Base-by-base conservation (phyloP, 2,888 invertebrate species). In the Orchesella flavescens region DNA sequence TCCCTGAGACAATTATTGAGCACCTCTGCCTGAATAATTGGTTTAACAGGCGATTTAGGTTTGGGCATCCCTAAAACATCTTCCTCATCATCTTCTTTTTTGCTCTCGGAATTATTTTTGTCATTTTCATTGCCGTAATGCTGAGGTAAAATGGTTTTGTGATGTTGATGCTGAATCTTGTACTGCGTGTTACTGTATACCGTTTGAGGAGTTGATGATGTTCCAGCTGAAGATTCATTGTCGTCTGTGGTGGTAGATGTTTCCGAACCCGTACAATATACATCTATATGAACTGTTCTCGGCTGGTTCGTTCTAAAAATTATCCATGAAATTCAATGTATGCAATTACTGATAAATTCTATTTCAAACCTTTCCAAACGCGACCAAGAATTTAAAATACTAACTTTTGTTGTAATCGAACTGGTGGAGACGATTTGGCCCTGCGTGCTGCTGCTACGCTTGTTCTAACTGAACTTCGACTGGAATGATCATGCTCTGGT, bases 231-330 rank as follows among this genome's bases (percentile, higher is more conserved):
- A 19, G 84, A 84, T 15, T 71, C 65, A 63, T 87, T 88, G 63
- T 90, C 90, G 57, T 90, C 90, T 15, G 87, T 87, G 34, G 85
- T 87, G 9, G 87, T 84, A n/a, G 87, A 85, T 49, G 15, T 53
- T 24, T 66, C 66, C 0, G 94, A 93, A 1, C 93, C 94, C 0
- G 94, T 94, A 89, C 94, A 94, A 89, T 94, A 94, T 2, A 94
- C 94, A 90, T 94, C 94, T 73, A 94, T 94, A 89, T 94, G 94
- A 43, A 94, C 94, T 0, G 94, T 94, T 78, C 94, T 91, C 13
- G 93, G 93, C 88, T 91, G 86, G 57, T 83, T 86, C 12, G 76
- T 68, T 66, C 83, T 83, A 46, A 43, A 34, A 74, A 68, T 19
- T 10, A 61, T 34, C 34, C 34, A 34, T 23, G 49, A 5, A 61